Base-by-base conservation (phyloP, 2,888 invertebrate species). In the Pyrrhopygopsis socrates region DNA sequence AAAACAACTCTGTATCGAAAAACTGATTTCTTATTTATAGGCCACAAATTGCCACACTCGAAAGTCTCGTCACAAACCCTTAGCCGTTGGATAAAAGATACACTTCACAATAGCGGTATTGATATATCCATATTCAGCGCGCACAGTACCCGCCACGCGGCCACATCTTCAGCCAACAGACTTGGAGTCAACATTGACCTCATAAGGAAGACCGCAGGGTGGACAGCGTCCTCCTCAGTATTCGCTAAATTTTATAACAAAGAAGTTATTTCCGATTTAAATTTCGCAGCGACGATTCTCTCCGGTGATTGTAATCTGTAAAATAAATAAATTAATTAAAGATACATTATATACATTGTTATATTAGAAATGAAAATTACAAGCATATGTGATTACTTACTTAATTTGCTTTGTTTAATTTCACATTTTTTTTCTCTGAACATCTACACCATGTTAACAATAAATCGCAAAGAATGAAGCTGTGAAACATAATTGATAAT, bases 161-260 rank as follows among this genome's bases (percentile, higher is more conserved):
- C 78, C 9, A 24, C 60, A 2, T 79, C 58, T 8, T 11, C 68
- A 20, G 77, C 77, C 38, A 67, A 78, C 27, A 78, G 68, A 58
- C n/a, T n/a, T n/a, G n/a, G n/a, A n/a, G n/a, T n/a, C n/a, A n/a
- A n/a, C n/a, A n/a, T n/a, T n/a, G n/a, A n/a, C n/a, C n/a, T n/a
- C n/a, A n/a, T 78, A 24, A 29, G 77, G 11, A 78, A 68, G 41
- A 78, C 77, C n/a, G 77, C 77, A 54, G 77, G 77, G 0, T 78
- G 77, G 58, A 78, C 24, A 34, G 68, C 30, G 2, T 68, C 68
- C 5, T 78, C 68, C 13, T 67, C 22, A 11, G 77, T 67, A 0
- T 77, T 77, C 18, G 77, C 77, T 34, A 77, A 15, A 77, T 77
- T 78, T 54, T 68, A 68, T 27, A 78, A 78, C 34, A 78, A 68